phyloP scores from a whole-genome alignment of 2,113 vertebrate species.

The Poeciliopsis occidentalis region DNA sequence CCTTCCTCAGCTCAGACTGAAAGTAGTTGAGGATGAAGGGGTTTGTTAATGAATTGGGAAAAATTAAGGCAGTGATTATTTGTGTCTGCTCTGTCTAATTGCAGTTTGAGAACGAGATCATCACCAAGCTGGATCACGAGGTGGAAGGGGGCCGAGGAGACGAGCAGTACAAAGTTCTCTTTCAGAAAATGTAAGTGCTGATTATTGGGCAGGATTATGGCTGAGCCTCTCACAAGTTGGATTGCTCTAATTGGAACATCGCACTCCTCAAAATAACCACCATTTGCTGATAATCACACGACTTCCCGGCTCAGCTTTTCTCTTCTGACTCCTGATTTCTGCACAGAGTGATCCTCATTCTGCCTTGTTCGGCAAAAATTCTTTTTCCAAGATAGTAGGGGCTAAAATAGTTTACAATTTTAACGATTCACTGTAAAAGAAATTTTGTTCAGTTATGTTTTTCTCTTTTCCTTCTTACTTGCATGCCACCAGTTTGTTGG shows the following conservation, averaged over 20 bases:
- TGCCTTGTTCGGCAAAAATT: slow-evolving; percentile 19
- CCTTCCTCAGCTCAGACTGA: slow-evolving; percentile 28
- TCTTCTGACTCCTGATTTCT: slow-evolving; percentile 8
- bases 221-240: slow-evolving; percentile 62
- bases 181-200: slow-evolving; percentile 98
- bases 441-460: slow-evolving; percentile 20
- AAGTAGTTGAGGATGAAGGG: slow-evolving; percentile 26
- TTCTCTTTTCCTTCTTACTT: slow-evolving; percentile 37
- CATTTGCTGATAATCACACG: slow-evolving; percentile 78
- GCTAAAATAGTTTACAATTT: slow-evolving; percentile 1
- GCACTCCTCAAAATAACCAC: slow-evolving; percentile 83
- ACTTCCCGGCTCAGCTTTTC: slow-evolving; percentile 31
- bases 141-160: slow-evolving; percentile 97
- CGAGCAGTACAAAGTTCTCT: slow-evolving; percentile 98
- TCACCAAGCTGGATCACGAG: slow-evolving; percentile 99
- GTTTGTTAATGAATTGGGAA: slow-evolving; percentile 72
- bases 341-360: slow-evolving; percentile 22
- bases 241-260: slow-evolving; percentile 81
- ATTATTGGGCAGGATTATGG: slow-evolving; percentile 78
- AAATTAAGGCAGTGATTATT: slow-evolving; percentile 81
- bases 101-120: slow-evolving; percentile 99
- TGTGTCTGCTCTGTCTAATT: slow-evolving; percentile 87
- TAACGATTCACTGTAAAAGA: neutral
- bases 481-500: slow-evolving; percentile 83
- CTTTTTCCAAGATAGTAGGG: neutral